Conservation (phyloP, 92 coral and sea anemone species). For the Epizoanthus illoricatus region DNA sequence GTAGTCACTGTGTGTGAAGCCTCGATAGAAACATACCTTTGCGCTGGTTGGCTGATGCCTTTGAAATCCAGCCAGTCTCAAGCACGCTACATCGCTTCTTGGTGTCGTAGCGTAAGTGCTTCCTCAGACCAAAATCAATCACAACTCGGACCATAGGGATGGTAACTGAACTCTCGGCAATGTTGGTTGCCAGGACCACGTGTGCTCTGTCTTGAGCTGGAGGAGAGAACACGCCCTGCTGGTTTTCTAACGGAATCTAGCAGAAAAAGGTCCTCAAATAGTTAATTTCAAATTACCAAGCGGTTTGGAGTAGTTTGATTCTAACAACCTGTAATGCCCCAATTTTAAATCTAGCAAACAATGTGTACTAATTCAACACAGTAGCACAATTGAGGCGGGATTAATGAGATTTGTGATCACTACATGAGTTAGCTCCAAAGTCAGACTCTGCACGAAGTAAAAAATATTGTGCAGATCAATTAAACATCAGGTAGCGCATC, state of each 20-base stretch:
- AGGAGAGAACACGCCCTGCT: constrained; percentile 20
- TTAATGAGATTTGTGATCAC: no score
- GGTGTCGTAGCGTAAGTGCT: constrained; percentile 1
- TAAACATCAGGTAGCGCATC: no score
- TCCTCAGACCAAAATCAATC: constrained; percentile 32
- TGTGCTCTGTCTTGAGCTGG: constrained; percentile 30
- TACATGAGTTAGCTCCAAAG: no score
- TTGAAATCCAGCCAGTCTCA: constrained; percentile 28
- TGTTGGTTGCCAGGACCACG: constrained; percentile 31
- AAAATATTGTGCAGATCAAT: no score
- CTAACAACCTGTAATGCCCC: no score
- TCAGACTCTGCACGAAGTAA: no score
- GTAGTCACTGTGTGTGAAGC: no score
- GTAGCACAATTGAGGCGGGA: no score
- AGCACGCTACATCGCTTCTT: constrained; percentile 23
- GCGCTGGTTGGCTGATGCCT: constrained; percentile 35
- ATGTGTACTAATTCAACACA: no score
- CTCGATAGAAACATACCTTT: neutral
- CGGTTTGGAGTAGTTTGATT: no score
- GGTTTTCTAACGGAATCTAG: constrained; percentile 34
- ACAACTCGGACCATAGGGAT: constrained; percentile 41
- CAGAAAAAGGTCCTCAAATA: neutral
- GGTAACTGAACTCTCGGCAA: constrained; percentile 33
- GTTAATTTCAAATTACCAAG: no score
- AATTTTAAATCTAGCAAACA: no score